Percentiles rank a stretch among this genome's conserved stretches.
Evolutionary conservation across 2,113 vertebrate genomes (phyloP).

Genomic region (Platysternon megacephalum): DNA sequence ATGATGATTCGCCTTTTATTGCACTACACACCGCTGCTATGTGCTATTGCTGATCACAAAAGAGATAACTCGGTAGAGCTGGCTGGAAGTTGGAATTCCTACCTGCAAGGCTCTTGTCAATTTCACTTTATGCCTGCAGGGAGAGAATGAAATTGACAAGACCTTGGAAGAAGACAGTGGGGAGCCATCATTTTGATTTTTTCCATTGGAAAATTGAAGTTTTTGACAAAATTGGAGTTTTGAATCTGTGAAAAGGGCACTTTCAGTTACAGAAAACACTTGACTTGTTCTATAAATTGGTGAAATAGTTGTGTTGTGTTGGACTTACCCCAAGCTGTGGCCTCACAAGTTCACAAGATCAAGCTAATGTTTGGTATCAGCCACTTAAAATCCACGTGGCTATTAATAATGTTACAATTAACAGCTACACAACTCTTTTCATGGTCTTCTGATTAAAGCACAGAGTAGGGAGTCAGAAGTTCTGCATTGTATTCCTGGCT

Average conservation of each 20-base stretch:
- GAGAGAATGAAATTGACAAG: too few relatives aligned
- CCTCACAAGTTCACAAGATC: not conserved
- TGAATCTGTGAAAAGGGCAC: too few relatives aligned
- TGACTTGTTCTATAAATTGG: too few relatives aligned
- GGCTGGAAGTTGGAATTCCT: too few relatives aligned
- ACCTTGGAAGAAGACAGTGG: too few relatives aligned
- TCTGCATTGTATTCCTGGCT: not conserved
- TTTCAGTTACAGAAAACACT: too few relatives aligned
- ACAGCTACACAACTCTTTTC: not conserved
- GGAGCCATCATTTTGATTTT: too few relatives aligned
- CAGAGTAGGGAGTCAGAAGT: not conserved
- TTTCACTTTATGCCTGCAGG: too few relatives aligned
- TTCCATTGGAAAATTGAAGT: too few relatives aligned
- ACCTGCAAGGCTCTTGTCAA: too few relatives aligned
- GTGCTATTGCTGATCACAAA: not conserved
- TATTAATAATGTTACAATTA: not conserved
- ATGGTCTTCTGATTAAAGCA: not conserved
- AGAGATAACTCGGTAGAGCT: not conserved
- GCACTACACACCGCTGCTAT: not conserved
- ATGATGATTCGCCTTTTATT: not conserved
- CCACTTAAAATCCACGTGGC: not conserved
- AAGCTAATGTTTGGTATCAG: not conserved
- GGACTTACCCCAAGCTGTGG: not conserved
- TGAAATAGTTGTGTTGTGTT: not conserved
- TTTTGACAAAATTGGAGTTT: too few relatives aligned